These are phyloP conservation scores for Micromesistius poutassou DNA, from an alignment of 2,797 vertebrate species.

Conservation along the genomic window DNA sequence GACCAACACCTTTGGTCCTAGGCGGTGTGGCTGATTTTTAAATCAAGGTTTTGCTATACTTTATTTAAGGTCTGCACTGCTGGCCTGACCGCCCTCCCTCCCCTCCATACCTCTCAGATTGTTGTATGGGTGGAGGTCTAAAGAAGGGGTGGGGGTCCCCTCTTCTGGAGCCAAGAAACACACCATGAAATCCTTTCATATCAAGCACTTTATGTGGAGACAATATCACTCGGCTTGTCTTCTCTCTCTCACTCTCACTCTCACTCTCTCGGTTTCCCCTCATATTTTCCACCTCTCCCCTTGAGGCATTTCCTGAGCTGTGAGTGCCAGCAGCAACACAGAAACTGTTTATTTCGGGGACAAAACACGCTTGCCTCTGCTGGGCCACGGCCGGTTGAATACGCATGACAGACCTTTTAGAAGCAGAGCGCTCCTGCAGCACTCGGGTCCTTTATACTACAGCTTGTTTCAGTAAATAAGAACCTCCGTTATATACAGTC, in stretches of 20 bases:
- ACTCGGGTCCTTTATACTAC: conserved; percentile 11
- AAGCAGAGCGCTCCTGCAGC: conserved; percentile 28
- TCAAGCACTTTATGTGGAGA: conserved; percentile 47
- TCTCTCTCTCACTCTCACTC: conserved; percentile 30
- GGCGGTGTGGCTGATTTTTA: conserved; percentile 10
- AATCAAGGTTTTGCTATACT: conserved; percentile 21
- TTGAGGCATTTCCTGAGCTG: conserved; percentile 71
- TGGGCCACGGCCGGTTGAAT: conserved; percentile 43
- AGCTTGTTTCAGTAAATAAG: conserved; percentile 22
- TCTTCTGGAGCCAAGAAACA: conserved; percentile 49
- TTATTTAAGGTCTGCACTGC: not conserved
- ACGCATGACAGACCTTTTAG: conserved; percentile 35
- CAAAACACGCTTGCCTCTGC: conserved; percentile 32
- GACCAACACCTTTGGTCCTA: conserved; percentile 50
- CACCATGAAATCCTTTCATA: conserved; percentile 62
- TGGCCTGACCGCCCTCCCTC: conserved; percentile 27
- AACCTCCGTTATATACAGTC: not conserved
- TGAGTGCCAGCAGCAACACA: conserved; percentile 58
- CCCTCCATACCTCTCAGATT: conserved; percentile 52
- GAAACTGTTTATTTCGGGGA: conserved; percentile 54
- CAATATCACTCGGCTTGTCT: conserved; percentile 45
- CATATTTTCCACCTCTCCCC: conserved; percentile 66
- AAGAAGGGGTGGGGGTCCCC: conserved; percentile 42
- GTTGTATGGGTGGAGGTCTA: conserved; percentile 56
- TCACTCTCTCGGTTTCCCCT: conserved; percentile 29